Evolutionary conservation across 2,797 vertebrate species (phyloP).

Genomic region (Chlorospingus flavigularis): DNA sequence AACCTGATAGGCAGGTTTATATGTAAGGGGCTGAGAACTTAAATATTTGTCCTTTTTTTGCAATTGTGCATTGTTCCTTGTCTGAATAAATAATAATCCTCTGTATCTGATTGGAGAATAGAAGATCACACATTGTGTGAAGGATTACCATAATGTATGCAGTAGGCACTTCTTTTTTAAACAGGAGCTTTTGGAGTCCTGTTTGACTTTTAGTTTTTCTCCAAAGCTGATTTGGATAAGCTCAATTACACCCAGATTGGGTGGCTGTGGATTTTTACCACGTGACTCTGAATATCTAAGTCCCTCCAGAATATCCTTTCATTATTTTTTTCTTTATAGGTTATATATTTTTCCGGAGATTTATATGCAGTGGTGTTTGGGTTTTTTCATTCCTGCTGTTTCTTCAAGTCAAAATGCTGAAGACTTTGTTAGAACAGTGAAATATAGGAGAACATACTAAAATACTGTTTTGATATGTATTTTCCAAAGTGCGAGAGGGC

Average conservation of each 20-base stretch:
- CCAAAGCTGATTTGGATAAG: background rate
- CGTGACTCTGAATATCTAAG: background rate
- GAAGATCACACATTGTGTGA: background rate
- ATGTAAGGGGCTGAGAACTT: background rate
- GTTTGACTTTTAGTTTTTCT: background rate
- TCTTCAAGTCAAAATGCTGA: background rate
- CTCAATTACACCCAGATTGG: background rate
- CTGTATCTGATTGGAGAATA: background rate
- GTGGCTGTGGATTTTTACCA: background rate
- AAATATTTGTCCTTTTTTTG: background rate
- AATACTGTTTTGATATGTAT: background rate
- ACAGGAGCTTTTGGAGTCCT: background rate
- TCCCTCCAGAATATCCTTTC: background rate
- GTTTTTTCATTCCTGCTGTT: background rate
- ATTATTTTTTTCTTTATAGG: background rate
- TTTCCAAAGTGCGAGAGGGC: background rate
- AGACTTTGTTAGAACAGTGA: background rate
- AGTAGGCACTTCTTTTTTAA: background rate
- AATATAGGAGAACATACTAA: background rate
- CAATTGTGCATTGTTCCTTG: background rate
- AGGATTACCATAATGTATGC: background rate
- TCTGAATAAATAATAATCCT: background rate
- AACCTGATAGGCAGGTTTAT: background rate
- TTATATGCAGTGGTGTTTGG: background rate
- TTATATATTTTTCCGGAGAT: background rate